Evolutionary conservation across 2,797 vertebrate genomes (phyloP).

Genomic region (Propithecus perrieri): DNA sequence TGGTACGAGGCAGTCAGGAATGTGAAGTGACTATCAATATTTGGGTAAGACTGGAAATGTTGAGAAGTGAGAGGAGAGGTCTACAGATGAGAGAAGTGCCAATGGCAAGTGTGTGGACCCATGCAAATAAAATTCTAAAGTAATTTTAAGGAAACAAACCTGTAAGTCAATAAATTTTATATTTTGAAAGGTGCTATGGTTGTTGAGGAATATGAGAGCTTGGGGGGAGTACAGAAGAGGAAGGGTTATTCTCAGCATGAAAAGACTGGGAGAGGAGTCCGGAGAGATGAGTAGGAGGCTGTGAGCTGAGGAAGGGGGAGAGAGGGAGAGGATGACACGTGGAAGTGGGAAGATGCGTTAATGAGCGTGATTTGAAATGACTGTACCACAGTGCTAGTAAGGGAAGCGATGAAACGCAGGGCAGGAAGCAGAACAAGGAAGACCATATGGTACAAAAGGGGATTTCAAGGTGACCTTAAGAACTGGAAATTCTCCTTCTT

Average conservation of each 20-base stretch:
- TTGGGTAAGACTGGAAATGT: neutral
- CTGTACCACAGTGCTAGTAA: too few species aligned
- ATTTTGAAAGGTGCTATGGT: neutral
- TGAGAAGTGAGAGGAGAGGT: neutral
- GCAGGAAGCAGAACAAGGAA: neutral
- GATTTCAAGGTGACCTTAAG: neutral
- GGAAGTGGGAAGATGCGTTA: neutral
- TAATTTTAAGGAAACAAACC: neutral
- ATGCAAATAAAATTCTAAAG: neutral
- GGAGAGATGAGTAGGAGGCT: neutral
- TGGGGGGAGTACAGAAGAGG: neutral
- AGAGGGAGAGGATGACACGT: rapidly evolving
- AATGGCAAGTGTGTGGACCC: neutral
- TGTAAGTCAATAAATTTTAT: neutral
- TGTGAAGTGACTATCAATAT: neutral
- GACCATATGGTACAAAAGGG: neutral
- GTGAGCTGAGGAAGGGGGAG: neutral
- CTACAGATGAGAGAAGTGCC: neutral
- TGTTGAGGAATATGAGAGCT: neutral
- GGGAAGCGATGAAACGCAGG: neutral
- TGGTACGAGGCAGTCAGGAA: neutral
- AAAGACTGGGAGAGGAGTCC: neutral
- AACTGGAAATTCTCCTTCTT: neutral
- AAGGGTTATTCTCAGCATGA: neutral
- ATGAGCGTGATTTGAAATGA: neutral